Evolutionary conservation across 2,113 vertebrate genomes (phyloP).

Genomic region (Tyto alba): DNA sequence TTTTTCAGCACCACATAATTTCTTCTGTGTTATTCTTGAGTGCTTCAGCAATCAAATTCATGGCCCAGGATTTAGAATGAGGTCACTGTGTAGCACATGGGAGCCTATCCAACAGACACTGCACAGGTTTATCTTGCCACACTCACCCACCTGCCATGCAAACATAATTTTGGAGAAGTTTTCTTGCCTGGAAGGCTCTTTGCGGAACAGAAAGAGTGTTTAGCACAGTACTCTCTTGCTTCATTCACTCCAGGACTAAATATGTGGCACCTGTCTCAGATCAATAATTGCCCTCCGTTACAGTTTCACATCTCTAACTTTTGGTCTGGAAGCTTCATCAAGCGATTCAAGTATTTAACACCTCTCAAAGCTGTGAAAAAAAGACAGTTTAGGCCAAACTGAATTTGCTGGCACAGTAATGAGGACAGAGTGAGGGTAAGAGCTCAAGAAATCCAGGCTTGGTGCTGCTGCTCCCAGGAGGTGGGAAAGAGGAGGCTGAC

Average conservation of each 20-base stretch:
- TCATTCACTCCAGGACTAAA: neutral
- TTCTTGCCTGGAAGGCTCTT: neutral
- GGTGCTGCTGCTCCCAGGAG: neutral
- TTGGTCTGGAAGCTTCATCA: neutral
- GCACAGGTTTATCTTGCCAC: neutral
- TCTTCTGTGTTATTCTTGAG: neutral
- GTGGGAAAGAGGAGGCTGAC: neutral
- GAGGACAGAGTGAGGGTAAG: neutral
- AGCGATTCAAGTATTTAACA: neutral
- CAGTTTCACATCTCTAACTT: neutral
- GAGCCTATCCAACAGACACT: neutral
- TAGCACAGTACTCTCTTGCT: neutral
- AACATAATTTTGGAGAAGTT: neutral
- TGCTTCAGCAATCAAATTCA: neutral
- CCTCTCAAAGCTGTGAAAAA: neutral
- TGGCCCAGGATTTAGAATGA: neutral
- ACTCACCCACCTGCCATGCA: neutral
- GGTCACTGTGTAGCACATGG: neutral
- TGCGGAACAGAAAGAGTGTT: neutral
- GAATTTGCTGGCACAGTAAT: neutral
- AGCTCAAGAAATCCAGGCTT: neutral
- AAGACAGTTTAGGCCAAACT: neutral
- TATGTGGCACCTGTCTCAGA: neutral
- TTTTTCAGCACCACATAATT: neutral
- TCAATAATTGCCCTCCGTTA: neutral